phyloP scores from a whole-genome alignment of 2,797 vertebrate genomes.

The Gallinago solitaria region DNA sequence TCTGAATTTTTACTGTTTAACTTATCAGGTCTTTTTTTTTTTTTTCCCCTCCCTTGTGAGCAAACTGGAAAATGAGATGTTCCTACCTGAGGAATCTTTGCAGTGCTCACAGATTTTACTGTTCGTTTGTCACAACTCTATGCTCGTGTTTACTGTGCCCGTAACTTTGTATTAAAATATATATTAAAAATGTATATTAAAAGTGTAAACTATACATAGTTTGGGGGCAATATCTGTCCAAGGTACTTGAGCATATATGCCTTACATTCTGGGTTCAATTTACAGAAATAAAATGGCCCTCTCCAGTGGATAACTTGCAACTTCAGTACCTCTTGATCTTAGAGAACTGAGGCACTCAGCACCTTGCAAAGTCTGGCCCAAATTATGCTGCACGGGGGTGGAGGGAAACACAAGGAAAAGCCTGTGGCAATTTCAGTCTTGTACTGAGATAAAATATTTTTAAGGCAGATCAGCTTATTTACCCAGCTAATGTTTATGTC shows the following conservation, averaged over 20 bases:
- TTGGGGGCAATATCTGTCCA: slow-evolving; percentile 59
- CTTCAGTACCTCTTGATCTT: slow-evolving; percentile 33
- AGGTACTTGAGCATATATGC: slow-evolving; percentile 68
- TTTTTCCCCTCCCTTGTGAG: background rate
- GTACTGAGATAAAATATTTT: background rate
- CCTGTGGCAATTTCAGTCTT: background rate
- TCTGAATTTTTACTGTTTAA: slow-evolving; percentile 27
- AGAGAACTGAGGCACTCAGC: slow-evolving; percentile 53
- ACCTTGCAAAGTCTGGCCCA: slow-evolving; percentile 61
- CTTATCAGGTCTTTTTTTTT: background rate
- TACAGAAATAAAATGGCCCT: slow-evolving; percentile 19
- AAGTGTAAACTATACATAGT: slow-evolving; percentile 46
- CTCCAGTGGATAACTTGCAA: slow-evolving; percentile 24
- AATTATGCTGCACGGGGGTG: slow-evolving; percentile 42
- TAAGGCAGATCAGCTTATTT: background rate
- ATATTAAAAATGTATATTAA: background rate
- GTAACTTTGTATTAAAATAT: slow-evolving; percentile 47
- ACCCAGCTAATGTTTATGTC: background rate
- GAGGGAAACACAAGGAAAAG: background rate
- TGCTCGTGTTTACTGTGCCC: slow-evolving; percentile 55
- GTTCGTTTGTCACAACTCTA: slow-evolving; percentile 30
- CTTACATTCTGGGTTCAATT: slow-evolving; percentile 68
- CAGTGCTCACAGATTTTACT: slow-evolving; percentile 43
- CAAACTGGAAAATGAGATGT: slow-evolving; percentile 40
- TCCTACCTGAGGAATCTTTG: slow-evolving; percentile 29